Base-by-base conservation (phyloP, 1,140 invertebrate species). In the Dendrolimus kikuchii region DNA sequence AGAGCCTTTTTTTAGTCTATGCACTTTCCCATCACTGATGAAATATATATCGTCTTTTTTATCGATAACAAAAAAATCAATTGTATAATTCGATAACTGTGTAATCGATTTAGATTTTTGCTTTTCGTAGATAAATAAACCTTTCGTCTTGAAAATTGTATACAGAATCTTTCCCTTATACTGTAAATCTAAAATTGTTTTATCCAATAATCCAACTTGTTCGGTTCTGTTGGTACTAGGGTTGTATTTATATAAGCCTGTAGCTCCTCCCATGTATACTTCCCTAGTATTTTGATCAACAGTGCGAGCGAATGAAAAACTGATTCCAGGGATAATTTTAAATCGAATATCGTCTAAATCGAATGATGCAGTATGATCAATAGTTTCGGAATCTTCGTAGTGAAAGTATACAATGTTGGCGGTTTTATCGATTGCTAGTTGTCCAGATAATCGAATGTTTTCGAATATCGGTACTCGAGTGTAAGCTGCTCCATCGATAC, bases 41-140 rank as follows among this genome's bases (percentile, higher is more conserved):
- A 82, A 80, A 50, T 75, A 82, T 40, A 80, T 73, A 52, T 82
- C 71, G 7, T 62, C 66, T 4, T 44, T 51, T 53, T 73, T 72
- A 52, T 80, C 76, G 7, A 82, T 50, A 5, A 82, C 63, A 53
- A 82, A 82, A 59, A 80, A 74, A 46, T 82, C 79, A 10, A 82
- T 69, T 46, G 58, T 63, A 38, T 67, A 78, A 41, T 70, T 53
- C 0, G 68, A 60, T 37, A 77, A 51, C 37, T 63, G 55, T 4
- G 55, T 7, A 5, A 82, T 68, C 23, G 43, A 50, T 37, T 62
- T 68, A 0, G 66, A 64, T 55, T 67, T 69, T 49, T 74, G 74
- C 41, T 77, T 66, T n/a, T 62, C 60, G 43, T 68, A 69, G 3
- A 53, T 66, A 40, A 50, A 69, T 7, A 82, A 56, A 4, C 79